Evolutionary conservation across 2,113 vertebrate genomes (phyloP), one percentile per base, ranked within the genome.

Genomic region (Hippocampus comes): DNA sequence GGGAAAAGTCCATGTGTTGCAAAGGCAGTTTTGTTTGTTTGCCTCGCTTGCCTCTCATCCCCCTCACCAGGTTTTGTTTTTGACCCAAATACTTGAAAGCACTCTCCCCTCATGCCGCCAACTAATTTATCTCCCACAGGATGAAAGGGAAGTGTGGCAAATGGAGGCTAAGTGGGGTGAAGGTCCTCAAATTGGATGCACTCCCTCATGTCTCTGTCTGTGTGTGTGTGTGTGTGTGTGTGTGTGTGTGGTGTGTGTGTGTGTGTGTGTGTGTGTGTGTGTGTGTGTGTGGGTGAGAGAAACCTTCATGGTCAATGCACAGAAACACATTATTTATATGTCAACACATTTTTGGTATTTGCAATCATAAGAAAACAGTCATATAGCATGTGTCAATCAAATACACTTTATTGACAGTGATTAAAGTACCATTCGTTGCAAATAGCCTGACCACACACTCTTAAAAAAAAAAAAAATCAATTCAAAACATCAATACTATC

Each of bases 401-500:
- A 93, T 90, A 88, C 82, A 70, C 34, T 92, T 92, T 91, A 91
- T 90, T 92, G 68, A 80, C 83, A 78, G 63, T 84, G 78, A 85
- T 88, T 86, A 77, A 81, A 82, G 65, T 81, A 81, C 41, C 63
- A 69, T 72, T 82, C 67, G 78, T 63, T 78, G 71, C 78, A 81
- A 88, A 81, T 8, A 20, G 65, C 65, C 64, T 4, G 30, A 18
- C 38, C 38, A 66, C 11, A 43, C 34, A 82, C 48, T 75, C 71
- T 64, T 72, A 12, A 63, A 42, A 64, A 64, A 64, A 18, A 64
- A 21, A 17, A 41, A 21, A 64, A 23, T 21, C 20, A 78, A 3
- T 12, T 74, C 73, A 68, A 70, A 77, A 51, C 48, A 51, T 51
- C 43, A 51, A 82, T 21, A 11, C 51, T 9, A 9, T 78, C 78